These are phyloP conservation scores for Sturmia bella DNA, from an alignment of 2,888 invertebrate genomes.

Conservation along the genomic window DNA sequence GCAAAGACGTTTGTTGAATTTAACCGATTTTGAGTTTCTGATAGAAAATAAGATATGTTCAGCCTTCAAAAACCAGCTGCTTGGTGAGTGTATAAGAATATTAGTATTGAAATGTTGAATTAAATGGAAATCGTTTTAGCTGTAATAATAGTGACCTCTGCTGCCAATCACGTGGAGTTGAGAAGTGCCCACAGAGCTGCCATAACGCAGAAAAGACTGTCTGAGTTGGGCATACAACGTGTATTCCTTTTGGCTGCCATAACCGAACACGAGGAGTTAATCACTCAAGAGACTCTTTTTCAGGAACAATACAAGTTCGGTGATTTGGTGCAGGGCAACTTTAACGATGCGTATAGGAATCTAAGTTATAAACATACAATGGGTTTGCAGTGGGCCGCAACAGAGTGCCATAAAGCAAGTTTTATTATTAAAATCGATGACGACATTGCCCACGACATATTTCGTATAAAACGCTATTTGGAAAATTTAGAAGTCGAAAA, in stretches of 20 bases:
- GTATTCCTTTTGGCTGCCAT: slow-evolving; percentile 88
- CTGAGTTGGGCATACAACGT: slow-evolving; percentile 84
- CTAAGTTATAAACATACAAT: slow-evolving; percentile 92
- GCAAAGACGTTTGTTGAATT: slow-evolving; percentile 74
- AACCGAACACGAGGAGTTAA: slow-evolving; percentile 83
- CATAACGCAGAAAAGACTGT: slow-evolving; percentile 84
- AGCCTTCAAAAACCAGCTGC: slow-evolving; percentile 75
- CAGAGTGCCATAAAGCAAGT: slow-evolving; percentile 84
- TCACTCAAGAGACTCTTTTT: slow-evolving; percentile 84
- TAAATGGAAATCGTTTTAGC: slow-evolving; percentile 71
- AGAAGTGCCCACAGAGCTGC: slow-evolving; percentile 88
- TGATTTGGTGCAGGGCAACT: slow-evolving; percentile 90
- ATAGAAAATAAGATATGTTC: slow-evolving; percentile 76
- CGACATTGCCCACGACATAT: slow-evolving; percentile 88
- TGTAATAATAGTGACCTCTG: slow-evolving; percentile 87
- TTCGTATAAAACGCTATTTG: slow-evolving; percentile 83
- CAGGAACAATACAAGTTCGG: slow-evolving; percentile 86
- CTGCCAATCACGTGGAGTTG: slow-evolving; percentile 87
- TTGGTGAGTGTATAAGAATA: slow-evolving; percentile 76
- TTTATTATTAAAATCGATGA: slow-evolving; percentile 92
- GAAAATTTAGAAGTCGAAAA: slow-evolving; percentile 79
- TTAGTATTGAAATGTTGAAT: too few species aligned
- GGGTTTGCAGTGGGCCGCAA: slow-evolving; percentile 89
- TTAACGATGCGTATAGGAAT: slow-evolving; percentile 89
- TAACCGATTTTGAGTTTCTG: slow-evolving; percentile 76